Evolutionary conservation across 2,113 vertebrate genomes (phyloP), one percentile per base, ranked within the genome.

Genomic region (Girardinichthys multiradiatus): DNA sequence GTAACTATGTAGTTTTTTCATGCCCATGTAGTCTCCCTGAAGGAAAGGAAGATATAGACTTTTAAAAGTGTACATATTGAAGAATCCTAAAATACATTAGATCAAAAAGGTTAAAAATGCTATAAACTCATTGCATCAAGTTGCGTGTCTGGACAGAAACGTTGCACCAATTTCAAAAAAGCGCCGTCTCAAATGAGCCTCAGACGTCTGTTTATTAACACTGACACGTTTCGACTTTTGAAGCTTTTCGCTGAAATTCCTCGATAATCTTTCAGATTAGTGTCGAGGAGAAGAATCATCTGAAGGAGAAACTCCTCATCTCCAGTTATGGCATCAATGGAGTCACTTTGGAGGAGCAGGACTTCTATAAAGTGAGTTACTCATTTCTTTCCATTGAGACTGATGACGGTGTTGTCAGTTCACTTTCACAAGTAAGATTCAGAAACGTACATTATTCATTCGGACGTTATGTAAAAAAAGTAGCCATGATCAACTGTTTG

Each of bases 321-420:
- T 98, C 97, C 86, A 97, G 93, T 60, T 93, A 91, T 63, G 69
- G 64, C 33, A 7, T 94, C 77, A 94, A 0, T 83, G 74, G 64
- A 33, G 0, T 10, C 81, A 95, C 89, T 17, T 70, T 93, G 17
- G 93, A 89, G 61, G 82, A 90, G 0, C 90, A 93, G 29, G 95
- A 94, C 65, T 94, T 96, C 88, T 99, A 96, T 92, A 98, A 96
- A 94, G 97, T 98, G 90, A 93, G 92, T 86, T 61, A n/a, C 30
- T 76, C n/a, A 29, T 66, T 31, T 28, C 30, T 73, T 57, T 57
- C 65, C 35, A 54, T 14, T 11, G 54, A 64, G 33, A 62, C 35
- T 14, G 15, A 61, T 69, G 30, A 27, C 11, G 57, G 9, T 24
- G 33, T 54, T 54, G 21, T 73, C 48, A n/a, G 58, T 26, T 57